Base-by-base conservation (phyloP, 1,140 invertebrate genomes). In the Delia radicum region DNA sequence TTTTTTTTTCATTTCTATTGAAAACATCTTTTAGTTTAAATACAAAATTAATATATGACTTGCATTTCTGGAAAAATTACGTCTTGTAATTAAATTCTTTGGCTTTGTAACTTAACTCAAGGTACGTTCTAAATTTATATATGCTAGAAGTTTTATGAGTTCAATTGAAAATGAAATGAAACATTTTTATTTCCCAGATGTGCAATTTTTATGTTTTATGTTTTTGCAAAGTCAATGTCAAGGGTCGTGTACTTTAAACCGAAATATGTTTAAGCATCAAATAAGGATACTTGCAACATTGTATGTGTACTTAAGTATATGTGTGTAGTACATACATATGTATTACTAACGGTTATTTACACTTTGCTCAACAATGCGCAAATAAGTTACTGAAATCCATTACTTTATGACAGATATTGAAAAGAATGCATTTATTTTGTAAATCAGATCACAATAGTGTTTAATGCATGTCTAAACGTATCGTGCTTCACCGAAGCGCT, bases 161-260 rank as follows among this genome's bases (percentile, higher is more conserved):
- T 69, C 37, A 55, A 55, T 55, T 55, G 18, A 21, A 55, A 55
- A 55, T 21, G 6, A 21, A 18, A 8, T 18, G 24, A 69, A 69
- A 31, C 27, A 21, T 12, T 33, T 33, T 69, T 33, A 69, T 69
- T 69, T 69, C 65, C 65, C 65, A 69, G 65, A 69, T 69, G 65
- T 69, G 65, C 65, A 69, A 69, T 69, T 69, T 69, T 21, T 29
- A 21, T 33, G 1, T 67, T n/a, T n/a, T 67, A 8, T 8, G 12
- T 69, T 69, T 69, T 69, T 69, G 65, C 65, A 69, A 69, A 69
- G 65, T 69, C 65, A 69, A 69, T 69, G 65, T 69, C 65, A 69
- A 69, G 65, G 65, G 65, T 69, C 65, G 65, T 33, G 29, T 24
- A 69, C 65, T 69, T 69, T 33, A 28, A 55, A 18, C 48, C 8